Percentiles rank a stretch among this genome's conserved stretches.
phyloP scores from a whole-genome alignment of 2,113 vertebrate species.

The Ctenodactylus gundi region DNA sequence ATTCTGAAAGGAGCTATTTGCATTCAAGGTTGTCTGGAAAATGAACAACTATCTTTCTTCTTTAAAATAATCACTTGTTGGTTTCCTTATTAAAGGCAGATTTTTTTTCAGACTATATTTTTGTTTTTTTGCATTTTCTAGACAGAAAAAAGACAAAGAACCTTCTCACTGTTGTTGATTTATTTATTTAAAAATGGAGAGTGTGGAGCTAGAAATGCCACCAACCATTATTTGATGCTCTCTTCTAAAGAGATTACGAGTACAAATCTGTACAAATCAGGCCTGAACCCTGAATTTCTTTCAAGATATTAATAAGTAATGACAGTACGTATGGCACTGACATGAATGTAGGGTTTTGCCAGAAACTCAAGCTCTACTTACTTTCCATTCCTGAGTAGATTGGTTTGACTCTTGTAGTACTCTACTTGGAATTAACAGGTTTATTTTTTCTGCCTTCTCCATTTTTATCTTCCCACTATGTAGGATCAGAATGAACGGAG shows the following conservation, averaged over 20 bases:
- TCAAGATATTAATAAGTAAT: not conserved
- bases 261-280: slow-evolving; percentile 45
- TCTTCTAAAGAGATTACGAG: slow-evolving; percentile 54
- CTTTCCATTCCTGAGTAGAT: not conserved
- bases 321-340: not conserved
- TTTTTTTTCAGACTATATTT: slow-evolving; percentile 68
- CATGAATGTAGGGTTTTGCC: not conserved
- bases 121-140: slow-evolving; percentile 77
- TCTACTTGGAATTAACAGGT: not conserved
- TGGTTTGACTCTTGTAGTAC: not conserved
- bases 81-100: slow-evolving; percentile 53
- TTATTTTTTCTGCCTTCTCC: not conserved
- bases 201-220: slow-evolving; percentile 33
- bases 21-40: slow-evolving; percentile 79
- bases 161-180: slow-evolving; percentile 42
- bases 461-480: not conserved
- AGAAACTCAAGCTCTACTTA: not conserved
- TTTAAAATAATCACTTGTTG: slow-evolving; percentile 68
- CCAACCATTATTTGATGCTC: slow-evolving; percentile 51
- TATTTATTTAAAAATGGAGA: slow-evolving; percentile 53
- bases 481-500: slow-evolving; percentile 98
- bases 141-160: slow-evolving; percentile 15
- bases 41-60: slow-evolving; percentile 77
- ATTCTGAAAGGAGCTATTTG: slow-evolving; percentile 82
- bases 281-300: not conserved